These are phyloP conservation scores for Pristiophorus japonicus DNA, from an alignment of 2,113 vertebrate species.

Conservation along the genomic window DNA sequence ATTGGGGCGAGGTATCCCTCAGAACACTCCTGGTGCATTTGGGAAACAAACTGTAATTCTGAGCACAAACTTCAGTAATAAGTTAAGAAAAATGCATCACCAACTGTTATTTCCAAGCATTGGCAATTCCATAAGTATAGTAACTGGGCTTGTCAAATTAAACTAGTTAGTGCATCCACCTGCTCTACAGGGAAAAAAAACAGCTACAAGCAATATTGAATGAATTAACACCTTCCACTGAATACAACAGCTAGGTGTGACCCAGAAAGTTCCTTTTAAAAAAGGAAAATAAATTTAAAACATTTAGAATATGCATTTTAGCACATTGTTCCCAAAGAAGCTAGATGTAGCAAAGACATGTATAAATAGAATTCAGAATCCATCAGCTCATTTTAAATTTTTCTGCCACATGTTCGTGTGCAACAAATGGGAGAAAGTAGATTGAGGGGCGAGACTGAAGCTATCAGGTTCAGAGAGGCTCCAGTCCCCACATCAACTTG, in stretches of 20 bases:
- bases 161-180: neutral
- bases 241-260: too few species aligned
- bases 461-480: neutral
- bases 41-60: neutral
- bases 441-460: neutral
- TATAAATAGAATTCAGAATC: neutral
- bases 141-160: neutral
- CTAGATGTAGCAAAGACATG: too few species aligned
- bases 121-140: neutral
- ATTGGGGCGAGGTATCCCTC: neutral
- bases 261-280: too few species aligned
- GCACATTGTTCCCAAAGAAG: too few species aligned
- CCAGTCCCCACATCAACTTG: too few species aligned
- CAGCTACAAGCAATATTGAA: neutral
- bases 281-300: too few species aligned
- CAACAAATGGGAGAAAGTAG: neutral
- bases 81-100: neutral
- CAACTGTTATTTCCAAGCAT: too few species aligned
- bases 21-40: neutral
- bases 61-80: neutral
- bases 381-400: neutral
- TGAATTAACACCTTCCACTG: too few species aligned
- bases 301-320: too few species aligned
- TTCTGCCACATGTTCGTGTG: neutral
- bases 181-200: too few species aligned